Evolutionary conservation across 1,140 invertebrate genomes (phyloP).

Genomic region (Lepidostoma basale): DNA sequence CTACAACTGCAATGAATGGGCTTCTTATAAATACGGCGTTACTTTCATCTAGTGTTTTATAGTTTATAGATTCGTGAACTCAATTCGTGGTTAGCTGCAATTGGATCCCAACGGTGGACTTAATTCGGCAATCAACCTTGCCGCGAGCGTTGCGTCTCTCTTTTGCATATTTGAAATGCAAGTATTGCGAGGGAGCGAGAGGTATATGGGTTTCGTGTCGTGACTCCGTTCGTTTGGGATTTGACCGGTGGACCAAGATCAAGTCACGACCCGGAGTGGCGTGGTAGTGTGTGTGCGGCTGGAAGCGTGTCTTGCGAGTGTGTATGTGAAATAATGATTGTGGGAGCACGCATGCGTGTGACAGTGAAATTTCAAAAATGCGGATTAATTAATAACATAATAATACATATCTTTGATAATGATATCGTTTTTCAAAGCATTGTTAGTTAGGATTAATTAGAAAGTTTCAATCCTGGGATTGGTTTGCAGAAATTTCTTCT

Average conservation of each 20-base stretch:
- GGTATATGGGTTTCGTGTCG: constrained; percentile 22
- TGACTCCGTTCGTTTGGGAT: constrained; percentile 33
- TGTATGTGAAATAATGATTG: neutral
- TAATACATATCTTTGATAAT: neutral
- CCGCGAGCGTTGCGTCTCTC: constrained; percentile 35
- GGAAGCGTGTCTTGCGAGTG: neutral
- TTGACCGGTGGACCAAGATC: constrained; percentile 40
- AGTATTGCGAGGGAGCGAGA: constrained; percentile 16
- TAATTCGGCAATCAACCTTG: constrained; percentile 41
- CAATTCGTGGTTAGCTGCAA: neutral
- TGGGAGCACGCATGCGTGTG: neutral
- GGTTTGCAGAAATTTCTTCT: too few relatives aligned
- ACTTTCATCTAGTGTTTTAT: neutral
- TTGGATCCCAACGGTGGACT: constrained; percentile 27
- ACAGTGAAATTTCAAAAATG: neutral
- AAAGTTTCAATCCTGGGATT: too few relatives aligned
- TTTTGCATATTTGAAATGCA: constrained; percentile 25
- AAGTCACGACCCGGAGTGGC: constrained; percentile 40
- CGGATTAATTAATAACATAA: neutral
- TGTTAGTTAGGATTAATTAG: too few relatives aligned
- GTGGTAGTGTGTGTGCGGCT: neutral
- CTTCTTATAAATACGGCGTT: neutral
- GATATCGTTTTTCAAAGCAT: too few relatives aligned
- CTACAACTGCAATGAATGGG: neutral
- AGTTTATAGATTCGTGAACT: constrained; percentile 1